Conservation (phyloP, 2,113 vertebrate species). For the Tylochromis polylepis region DNA sequence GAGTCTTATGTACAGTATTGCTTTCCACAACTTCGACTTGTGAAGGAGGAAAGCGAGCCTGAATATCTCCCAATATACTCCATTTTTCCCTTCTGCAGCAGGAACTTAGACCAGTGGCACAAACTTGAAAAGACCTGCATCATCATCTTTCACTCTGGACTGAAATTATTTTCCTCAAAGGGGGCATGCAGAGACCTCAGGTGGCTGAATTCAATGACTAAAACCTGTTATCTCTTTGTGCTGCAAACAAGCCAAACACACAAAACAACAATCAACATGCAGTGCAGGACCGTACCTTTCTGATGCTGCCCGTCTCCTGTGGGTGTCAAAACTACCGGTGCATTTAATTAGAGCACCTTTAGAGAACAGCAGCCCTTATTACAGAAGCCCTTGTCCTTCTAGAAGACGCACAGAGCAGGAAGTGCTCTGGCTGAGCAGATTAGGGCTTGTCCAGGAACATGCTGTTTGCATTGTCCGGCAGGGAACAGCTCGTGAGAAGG, state of each 20-base stretch:
- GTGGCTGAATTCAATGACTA: not conserved
- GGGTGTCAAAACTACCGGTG: not conserved
- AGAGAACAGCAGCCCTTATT: slow-evolving; percentile 1
- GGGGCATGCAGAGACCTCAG: not conserved
- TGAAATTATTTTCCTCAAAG: not conserved
- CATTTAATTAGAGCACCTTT: slow-evolving; percentile 37
- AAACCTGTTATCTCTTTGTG: slow-evolving; percentile 1
- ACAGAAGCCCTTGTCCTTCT: not conserved
- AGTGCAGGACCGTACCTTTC: not conserved
- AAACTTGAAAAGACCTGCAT: not conserved
- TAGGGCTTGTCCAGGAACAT: not conserved
- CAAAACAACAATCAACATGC: slow-evolving; percentile 23
- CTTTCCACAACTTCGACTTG: not conserved
- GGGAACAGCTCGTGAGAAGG: not conserved
- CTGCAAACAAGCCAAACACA: slow-evolving; percentile 13
- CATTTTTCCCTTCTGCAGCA: not conserved
- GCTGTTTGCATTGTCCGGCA: not conserved
- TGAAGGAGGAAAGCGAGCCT: not conserved
- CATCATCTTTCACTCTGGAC: not conserved
- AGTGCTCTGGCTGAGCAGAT: not conserved
- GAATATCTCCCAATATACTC: not conserved
- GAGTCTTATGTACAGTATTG: not conserved
- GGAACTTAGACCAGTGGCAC: not conserved
- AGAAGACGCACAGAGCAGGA: not conserved
- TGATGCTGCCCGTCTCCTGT: not conserved